These are phyloP conservation scores for Drosophila ananassae DNA, from an alignment of 1,140 invertebrate genomes.

Conservation along the genomic window DNA sequence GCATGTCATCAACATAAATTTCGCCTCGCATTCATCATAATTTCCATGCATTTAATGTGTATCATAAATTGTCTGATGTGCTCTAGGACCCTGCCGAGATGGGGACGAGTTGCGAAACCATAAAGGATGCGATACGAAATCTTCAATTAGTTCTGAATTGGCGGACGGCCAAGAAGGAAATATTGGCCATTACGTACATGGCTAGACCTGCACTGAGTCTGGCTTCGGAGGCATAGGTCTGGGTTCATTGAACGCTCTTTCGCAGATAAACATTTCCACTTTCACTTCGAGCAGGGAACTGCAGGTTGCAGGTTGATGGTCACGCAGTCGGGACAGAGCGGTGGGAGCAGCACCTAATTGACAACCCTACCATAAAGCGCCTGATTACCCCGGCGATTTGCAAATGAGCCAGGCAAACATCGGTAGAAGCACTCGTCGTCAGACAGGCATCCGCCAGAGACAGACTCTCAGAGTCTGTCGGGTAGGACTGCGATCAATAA, in stretches of 20 bases:
- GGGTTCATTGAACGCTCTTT: conserved; percentile 32
- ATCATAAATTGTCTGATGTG: conserved; percentile 68
- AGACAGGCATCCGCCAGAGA: conserved; percentile 37
- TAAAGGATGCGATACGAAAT: conserved; percentile 47
- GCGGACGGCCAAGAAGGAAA: background rate
- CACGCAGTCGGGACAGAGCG: conserved; percentile 50
- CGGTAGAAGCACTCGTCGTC: conserved; percentile 16
- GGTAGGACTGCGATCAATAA: conserved; percentile 61
- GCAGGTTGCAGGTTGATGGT: conserved; percentile 43
- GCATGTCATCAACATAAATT: conserved; percentile 81
- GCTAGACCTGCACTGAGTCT: background rate
- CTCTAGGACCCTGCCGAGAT: conserved; percentile 50
- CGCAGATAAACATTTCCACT: conserved; percentile 40
- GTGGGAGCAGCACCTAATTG: conserved; percentile 38
- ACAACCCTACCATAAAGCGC: conserved; percentile 34
- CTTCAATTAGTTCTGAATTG: conserved; percentile 50
- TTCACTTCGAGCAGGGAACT: conserved; percentile 48
- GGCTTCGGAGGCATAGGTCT: background rate
- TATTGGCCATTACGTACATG: too few species aligned
- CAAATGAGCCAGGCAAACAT: conserved; percentile 60
- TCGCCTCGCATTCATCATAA: conserved; percentile 79
- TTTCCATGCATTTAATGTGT: conserved; percentile 80
- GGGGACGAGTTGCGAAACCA: conserved; percentile 38
- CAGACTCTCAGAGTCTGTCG: conserved; percentile 10
- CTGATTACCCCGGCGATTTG: conserved; percentile 64